Conservation (phyloP, 2,888 invertebrate genomes). For the Melolontha melolontha region DNA sequence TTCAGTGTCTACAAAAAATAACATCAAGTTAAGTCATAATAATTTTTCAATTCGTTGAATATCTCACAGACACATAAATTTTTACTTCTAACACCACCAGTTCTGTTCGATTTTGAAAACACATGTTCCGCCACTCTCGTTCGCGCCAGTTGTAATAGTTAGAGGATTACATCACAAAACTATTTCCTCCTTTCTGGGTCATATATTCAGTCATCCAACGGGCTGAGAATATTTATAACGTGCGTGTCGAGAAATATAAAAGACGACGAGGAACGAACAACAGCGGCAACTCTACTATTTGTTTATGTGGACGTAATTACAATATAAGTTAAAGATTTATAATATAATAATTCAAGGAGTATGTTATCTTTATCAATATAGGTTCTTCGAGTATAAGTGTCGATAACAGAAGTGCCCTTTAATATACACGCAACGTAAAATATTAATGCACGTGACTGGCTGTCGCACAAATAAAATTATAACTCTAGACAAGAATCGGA, state of each 20-base stretch:
- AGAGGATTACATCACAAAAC: slow-evolving; percentile 26
- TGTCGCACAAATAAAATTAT: neutral
- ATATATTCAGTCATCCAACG: slow-evolving; percentile 33
- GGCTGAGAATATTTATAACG: slow-evolving; percentile 31
- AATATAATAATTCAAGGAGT: slow-evolving; percentile 35
- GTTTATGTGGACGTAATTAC: slow-evolving; percentile 32
- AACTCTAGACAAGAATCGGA: neutral
- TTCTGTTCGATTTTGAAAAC: slow-evolving; percentile 19
- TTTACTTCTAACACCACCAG: slow-evolving; percentile 4
- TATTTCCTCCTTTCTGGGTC: slow-evolving; percentile 35
- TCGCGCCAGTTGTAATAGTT: slow-evolving; percentile 16
- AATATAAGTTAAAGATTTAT: slow-evolving; percentile 39
- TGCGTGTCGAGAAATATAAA: slow-evolving; percentile 33
- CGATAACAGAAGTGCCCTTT: slow-evolving; percentile 44
- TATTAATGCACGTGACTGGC: slow-evolving; percentile 46
- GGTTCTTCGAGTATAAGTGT: slow-evolving; percentile 36
- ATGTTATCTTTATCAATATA: slow-evolving; percentile 42
- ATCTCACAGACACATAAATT: slow-evolving; percentile 16
- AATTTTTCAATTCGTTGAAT: slow-evolving; percentile 1
- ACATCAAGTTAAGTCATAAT: neutral
- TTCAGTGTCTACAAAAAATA: no score
- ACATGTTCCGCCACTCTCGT: slow-evolving; percentile 10
- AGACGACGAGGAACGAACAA: slow-evolving; percentile 32
- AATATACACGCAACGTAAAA: slow-evolving; percentile 49
- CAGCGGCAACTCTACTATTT: slow-evolving; percentile 31